Base-by-base conservation (phyloP, 2,113 vertebrate species). In the Xenopus laevis region DNA sequence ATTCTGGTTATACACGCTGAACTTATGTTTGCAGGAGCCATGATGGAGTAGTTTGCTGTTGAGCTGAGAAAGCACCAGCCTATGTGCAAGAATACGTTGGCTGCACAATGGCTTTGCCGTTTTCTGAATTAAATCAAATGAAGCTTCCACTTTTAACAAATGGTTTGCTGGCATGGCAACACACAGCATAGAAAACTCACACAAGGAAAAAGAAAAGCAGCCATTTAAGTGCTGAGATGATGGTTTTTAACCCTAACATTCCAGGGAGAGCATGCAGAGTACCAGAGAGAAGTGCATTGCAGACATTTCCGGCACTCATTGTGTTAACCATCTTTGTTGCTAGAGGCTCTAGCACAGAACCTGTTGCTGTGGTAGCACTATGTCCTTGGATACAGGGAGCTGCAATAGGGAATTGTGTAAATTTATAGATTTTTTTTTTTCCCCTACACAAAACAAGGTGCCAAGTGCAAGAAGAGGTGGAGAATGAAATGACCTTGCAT, bases 371-470 rank as follows among this genome's bases (percentile, higher is more conserved):
- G 60, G 65, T 2, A 76, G 76, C 8, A 0, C 71, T 79, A 69
- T 80, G 77, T 79, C 81, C 82, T 82, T 83, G 80, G 77, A 79
- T 64, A 78, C 79, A 44, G 18, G 64, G 66, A 27, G 58, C 68
- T 77, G 46, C 7, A 63, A 44, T 47, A 52, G 46, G 70, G 80
- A 70, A 20, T 68, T 73, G 60, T 5, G 30, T 63, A 53, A 55
- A 69, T 77, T 64, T 59, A 64, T 47, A 57, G 47, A 17, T 11
- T 45, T 53, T n/a, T 44, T n/a, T 44, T 27, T 27, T 27, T 65
- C 77, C 80, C 63, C 72, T 50, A 4, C 59, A 59, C 71, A 10
- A 67, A 65, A 46, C 62, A 45, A 65, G 59, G 65, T 64, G 65
- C 16, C 47, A 68, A 53, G 21, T 65, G 61, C 27, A 30, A 18